Evolutionary conservation across 1,140 invertebrate species (phyloP).

Genomic region (Ips typographus): DNA sequence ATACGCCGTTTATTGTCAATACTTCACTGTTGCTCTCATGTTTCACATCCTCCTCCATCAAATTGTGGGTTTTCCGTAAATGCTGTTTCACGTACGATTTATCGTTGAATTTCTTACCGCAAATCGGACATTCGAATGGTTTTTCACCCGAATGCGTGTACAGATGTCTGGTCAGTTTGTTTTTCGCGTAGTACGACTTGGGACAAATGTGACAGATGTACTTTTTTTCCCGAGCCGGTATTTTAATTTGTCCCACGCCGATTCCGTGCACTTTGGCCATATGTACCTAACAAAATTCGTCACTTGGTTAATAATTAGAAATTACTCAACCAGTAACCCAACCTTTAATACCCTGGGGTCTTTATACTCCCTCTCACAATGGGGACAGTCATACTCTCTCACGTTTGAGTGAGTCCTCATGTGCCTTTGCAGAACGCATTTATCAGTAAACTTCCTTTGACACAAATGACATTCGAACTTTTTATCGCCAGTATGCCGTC

Average conservation of each 20-base stretch:
- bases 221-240: constrained; percentile 41
- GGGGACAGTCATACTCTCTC: constrained; percentile 37
- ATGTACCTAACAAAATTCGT: constrained; percentile 16
- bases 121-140: constrained; percentile 65
- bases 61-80: constrained; percentile 39
- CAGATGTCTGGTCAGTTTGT: constrained; percentile 64
- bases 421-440: constrained; percentile 44
- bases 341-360: constrained; percentile 41
- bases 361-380: constrained; percentile 43
- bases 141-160: constrained; percentile 71
- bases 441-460: constrained; percentile 64
- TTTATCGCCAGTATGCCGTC: constrained; percentile 53
- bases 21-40: background rate
- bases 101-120: constrained; percentile 56
- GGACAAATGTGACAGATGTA: constrained; percentile 44
- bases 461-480: constrained; percentile 74
- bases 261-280: constrained; percentile 34
- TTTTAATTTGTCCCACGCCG: constrained; percentile 39
- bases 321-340: constrained; percentile 12
- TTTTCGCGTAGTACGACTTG: constrained; percentile 59
- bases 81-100: constrained; percentile 46
- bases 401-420: constrained; percentile 44
- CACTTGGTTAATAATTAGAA: background rate
- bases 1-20: background rate
- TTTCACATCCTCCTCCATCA: constrained; percentile 1